Evolutionary conservation across 2,888 invertebrate genomes (phyloP), one percentile per base, ranked within the genome.

Genomic region (Mesochorus sp.): DNA sequence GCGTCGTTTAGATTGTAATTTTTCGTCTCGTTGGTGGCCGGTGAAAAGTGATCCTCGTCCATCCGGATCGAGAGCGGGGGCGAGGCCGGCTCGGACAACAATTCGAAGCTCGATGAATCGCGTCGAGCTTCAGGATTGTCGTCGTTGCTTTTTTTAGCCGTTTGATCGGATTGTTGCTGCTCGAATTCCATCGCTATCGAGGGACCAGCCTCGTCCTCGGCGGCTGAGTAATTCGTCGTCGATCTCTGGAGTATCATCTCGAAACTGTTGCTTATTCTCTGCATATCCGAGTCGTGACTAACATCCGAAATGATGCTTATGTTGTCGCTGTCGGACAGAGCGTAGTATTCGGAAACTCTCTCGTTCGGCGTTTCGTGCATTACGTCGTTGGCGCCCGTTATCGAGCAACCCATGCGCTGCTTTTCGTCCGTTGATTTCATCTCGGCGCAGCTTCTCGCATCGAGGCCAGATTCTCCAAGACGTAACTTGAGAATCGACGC

Each of bases 251-350:
- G 85, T 49, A 90, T 85, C 26, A 90, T 83, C 5, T 90, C 89
- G 76, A 87, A 90, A 55, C 61, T 37, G 5, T 49, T 66, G 64
- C 42, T 57, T 10, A 59, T 39, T 47, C 17, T 42, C 17, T 34
- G 42, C 3, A 44, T 80, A 53, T 85, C 86, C 0, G 87, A 84
- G 17, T 81, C 82, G 42, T 84, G 83, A 57, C 85, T 85, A 1
- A 84, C 84, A 6, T 85, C 80, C 0, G 89, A 89, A 24, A 88
- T 81, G 10, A 90, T 82, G 67, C 89, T 90, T 28, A 89, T 86
- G 70, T 89, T 90, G 71, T 91, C 90, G 31, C 88, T 87, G 78
- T 90, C 89, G 1, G 87, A 87, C 44, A 87, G 87, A 47, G 82
- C 83, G 4, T 78, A 76, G 73, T 81, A 83, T 24, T 83, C 83